Conservation (phyloP, 2,888 invertebrate species). For the Fragum fragum region DNA sequence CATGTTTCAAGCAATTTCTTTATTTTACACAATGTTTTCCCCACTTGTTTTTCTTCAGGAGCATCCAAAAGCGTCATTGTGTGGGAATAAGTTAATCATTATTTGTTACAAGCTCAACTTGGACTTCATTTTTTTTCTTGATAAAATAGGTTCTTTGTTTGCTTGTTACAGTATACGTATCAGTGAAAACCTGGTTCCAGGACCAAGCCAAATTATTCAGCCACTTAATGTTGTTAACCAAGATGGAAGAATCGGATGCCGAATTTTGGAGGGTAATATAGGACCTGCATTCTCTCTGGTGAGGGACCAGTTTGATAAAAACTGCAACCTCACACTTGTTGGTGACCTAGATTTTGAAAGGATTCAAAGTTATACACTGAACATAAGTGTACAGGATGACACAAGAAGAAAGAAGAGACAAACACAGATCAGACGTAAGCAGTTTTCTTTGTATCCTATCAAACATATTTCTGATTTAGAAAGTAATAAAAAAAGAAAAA, state of each 20-base stretch:
- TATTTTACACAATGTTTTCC: no score
- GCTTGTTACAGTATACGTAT: constrained; percentile 89
- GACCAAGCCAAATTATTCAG: constrained; percentile 90
- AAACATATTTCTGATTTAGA: no score
- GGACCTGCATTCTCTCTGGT: constrained; percentile 85
- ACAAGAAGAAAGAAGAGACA: constrained; percentile 3
- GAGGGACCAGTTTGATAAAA: constrained; percentile 92
- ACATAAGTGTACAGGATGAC: constrained; percentile 71
- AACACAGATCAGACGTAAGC: background rate
- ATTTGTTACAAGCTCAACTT: no score
- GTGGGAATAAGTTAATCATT: no score
- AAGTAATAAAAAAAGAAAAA: no score
- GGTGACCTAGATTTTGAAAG: constrained; percentile 91
- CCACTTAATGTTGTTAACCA: constrained; percentile 89
- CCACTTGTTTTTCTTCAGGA: no score
- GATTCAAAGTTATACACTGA: constrained; percentile 90
- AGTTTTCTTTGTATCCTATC: no score
- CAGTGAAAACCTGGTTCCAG: constrained; percentile 92
- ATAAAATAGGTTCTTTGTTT: no score
- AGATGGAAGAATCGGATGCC: constrained; percentile 58
- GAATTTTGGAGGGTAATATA: constrained; percentile 55
- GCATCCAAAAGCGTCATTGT: no score
- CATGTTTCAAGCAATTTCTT: no score
- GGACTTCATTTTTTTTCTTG: no score
- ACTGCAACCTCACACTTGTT: constrained; percentile 93